Evolutionary conservation across 2,797 vertebrate species (phyloP).

Genomic region (Rhinella marina): DNA sequence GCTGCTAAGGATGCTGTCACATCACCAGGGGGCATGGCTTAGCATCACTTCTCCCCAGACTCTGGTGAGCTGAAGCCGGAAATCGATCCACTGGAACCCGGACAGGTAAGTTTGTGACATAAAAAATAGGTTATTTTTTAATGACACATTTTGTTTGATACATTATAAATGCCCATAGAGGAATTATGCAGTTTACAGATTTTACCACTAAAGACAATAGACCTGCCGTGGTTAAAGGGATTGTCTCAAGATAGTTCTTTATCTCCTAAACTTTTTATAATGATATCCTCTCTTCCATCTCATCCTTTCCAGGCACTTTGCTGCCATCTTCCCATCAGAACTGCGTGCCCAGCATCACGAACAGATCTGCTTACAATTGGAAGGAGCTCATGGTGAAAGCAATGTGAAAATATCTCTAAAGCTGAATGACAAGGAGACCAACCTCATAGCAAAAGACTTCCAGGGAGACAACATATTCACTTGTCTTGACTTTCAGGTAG

Average conservation of each 20-base stretch:
- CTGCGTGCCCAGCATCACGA: constrained; percentile 43
- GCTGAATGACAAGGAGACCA: fast-evolving
- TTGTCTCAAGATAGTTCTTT: not conserved
- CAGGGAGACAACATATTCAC: constrained; percentile 56
- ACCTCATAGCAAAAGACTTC: constrained; percentile 57
- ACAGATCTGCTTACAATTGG: constrained; percentile 63
- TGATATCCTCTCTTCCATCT: not conserved
- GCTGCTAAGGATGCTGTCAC: too few species aligned
- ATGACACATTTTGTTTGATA: too few species aligned
- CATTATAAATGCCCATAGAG: too few species aligned
- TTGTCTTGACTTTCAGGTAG: constrained; percentile 58
- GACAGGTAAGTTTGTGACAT: too few species aligned
- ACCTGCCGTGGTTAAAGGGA: too few species aligned
- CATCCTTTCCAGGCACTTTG: constrained; percentile 3
- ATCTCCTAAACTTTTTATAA: not conserved
- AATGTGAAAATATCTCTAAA: constrained; percentile 56
- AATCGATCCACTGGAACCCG: too few species aligned
- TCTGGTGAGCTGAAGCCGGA: too few species aligned
- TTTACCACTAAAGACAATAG: too few species aligned
- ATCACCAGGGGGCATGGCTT: too few species aligned
- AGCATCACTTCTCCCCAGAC: too few species aligned
- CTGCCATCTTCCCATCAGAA: constrained; percentile 43
- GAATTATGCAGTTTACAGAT: too few species aligned
- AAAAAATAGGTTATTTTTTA: too few species aligned
- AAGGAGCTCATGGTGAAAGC: not conserved